Evolutionary conservation across 1,140 invertebrate genomes (phyloP).

Genomic region (Nasonia vitripennis): DNA sequence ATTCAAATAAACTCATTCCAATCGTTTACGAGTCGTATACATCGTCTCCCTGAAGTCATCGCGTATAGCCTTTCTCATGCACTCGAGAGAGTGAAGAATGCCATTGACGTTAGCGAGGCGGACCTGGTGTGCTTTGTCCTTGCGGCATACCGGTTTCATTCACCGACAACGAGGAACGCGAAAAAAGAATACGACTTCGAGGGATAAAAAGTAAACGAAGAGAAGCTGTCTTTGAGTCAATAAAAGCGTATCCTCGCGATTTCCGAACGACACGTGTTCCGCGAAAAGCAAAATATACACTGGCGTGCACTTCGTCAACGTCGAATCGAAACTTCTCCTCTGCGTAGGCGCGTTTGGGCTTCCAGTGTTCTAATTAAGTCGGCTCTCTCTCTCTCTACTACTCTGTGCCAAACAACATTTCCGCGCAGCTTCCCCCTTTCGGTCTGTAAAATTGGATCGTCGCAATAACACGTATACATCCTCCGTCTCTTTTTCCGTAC

Average conservation of each 20-base stretch:
- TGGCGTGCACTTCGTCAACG: background rate
- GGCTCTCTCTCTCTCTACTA: background rate
- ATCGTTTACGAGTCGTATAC: no score
- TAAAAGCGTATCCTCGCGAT: background rate
- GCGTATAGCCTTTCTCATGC: no score
- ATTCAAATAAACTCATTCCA: no score
- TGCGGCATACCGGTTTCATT: background rate
- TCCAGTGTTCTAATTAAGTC: constrained; percentile 8
- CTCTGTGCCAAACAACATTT: background rate
- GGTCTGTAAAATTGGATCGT: background rate
- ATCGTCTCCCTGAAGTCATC: no score
- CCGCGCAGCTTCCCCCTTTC: background rate
- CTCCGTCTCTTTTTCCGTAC: background rate
- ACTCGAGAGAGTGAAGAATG: no score
- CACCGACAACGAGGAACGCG: background rate
- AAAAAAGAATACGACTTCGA: background rate
- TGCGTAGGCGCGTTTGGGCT: background rate
- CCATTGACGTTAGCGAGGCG: no score
- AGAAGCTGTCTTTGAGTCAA: background rate
- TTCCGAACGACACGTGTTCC: background rate
- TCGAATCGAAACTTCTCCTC: background rate
- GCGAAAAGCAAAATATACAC: background rate
- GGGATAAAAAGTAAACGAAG: background rate
- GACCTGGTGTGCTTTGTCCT: background rate
- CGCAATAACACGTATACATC: background rate